A percentile compares a stretch with the other conserved stretches of the same genome.
Conservation (phyloP, 2,888 invertebrate genomes). For the Nymphalis c-album region DNA sequence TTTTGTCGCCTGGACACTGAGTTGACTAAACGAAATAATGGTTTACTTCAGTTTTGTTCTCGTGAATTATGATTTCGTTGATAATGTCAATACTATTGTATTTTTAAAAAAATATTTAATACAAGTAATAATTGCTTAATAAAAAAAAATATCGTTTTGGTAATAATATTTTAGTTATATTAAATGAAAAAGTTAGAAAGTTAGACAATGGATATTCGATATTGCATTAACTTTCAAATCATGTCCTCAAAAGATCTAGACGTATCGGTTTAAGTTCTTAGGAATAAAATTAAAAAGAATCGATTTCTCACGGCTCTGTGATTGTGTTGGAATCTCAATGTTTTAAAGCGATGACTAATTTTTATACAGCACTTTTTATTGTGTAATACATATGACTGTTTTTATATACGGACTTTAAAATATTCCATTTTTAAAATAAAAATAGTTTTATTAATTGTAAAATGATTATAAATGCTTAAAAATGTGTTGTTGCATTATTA, state of each 20-base stretch:
- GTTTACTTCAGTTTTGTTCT: slow-evolving; percentile 44
- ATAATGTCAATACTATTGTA: too few relatives aligned
- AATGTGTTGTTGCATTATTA: too few relatives aligned
- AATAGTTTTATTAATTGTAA: background rate
- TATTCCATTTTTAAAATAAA: background rate
- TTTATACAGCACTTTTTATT: slow-evolving; percentile 21
- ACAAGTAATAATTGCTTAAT: too few relatives aligned
- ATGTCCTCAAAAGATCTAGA: slow-evolving; percentile 13
- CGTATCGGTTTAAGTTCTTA: slow-evolving; percentile 4
- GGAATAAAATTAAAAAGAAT: slow-evolving; percentile 22
- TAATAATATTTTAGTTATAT: too few relatives aligned
- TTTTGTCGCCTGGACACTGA: slow-evolving; percentile 59
- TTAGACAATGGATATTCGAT: background rate
- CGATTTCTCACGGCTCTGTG: slow-evolving; percentile 30
- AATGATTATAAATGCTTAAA: too few relatives aligned
- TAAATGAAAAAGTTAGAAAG: background rate
- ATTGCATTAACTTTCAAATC: slow-evolving; percentile 13
- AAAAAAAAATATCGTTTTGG: too few relatives aligned
- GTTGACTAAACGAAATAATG: slow-evolving; percentile 20
- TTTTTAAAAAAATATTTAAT: too few relatives aligned
- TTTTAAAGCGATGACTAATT: slow-evolving; percentile 32
- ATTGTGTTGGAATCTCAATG: slow-evolving; percentile 25
- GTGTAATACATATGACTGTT: slow-evolving; percentile 8
- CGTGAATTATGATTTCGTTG: slow-evolving; percentile 44
- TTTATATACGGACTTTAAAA: slow-evolving; percentile 1